Percentiles rank a stretch among this genome's conserved stretches.
Evolutionary conservation across 2,113 vertebrate genomes (phyloP).

Genomic region (Nibea albiflora): DNA sequence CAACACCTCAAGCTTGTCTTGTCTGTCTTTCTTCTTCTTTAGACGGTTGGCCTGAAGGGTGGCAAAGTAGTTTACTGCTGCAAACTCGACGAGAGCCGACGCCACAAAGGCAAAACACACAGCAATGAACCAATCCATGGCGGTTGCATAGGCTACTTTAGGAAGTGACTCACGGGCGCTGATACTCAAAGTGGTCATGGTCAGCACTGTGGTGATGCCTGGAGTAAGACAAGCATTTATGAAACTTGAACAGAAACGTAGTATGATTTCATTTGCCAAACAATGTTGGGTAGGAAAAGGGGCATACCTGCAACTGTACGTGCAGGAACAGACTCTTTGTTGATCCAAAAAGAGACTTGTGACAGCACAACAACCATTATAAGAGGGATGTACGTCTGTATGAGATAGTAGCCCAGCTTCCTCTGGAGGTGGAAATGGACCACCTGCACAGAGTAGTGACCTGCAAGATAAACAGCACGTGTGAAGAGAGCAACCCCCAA

Average conservation of each 20-base stretch:
- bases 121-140: slow-evolving; percentile 98
- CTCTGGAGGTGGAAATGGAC: slow-evolving; percentile 95
- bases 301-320: slow-evolving; percentile 86
- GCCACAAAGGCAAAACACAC: slow-evolving; percentile 97
- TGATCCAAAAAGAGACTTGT: slow-evolving; percentile 89
- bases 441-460: slow-evolving; percentile 95
- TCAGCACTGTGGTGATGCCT: slow-evolving; percentile 96
- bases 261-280: neutral
- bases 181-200: slow-evolving; percentile 97
- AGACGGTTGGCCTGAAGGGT: slow-evolving; percentile 88
- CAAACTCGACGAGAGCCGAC: slow-evolving; percentile 94
- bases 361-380: slow-evolving; percentile 90
- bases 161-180: slow-evolving; percentile 94
- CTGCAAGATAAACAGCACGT: slow-evolving; percentile 86
- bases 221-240: slow-evolving; percentile 38
- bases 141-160: slow-evolving; percentile 94
- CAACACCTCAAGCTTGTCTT: slow-evolving; percentile 82
- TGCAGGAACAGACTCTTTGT: slow-evolving; percentile 89
- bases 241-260: neutral
- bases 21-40: slow-evolving; percentile 81
- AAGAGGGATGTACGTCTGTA: slow-evolving; percentile 87
- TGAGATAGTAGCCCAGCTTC: slow-evolving; percentile 89
- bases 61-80: slow-evolving; percentile 96
- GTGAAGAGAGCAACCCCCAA: slow-evolving; percentile 53
- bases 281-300: neutral